phyloP scores from a whole-genome alignment of 2,797 vertebrate genomes.

The Knipowitschia caucasica region DNA sequence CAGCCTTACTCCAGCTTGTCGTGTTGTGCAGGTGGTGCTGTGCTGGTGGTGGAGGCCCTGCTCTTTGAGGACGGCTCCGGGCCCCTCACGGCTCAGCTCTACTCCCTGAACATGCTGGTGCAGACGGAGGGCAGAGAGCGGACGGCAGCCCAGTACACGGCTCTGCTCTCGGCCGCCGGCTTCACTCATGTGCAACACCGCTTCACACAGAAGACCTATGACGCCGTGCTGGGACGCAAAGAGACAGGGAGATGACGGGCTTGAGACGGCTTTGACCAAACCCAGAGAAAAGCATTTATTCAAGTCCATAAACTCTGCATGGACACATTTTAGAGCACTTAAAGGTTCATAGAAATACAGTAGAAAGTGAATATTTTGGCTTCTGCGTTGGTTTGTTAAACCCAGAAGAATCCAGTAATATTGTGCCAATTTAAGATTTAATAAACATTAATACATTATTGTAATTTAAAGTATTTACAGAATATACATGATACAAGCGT shows the following conservation, averaged over 20 bases:
- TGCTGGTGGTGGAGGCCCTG: conserved; percentile 73
- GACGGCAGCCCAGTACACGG: conserved; percentile 71
- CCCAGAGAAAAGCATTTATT: neutral
- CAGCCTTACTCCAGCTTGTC: neutral
- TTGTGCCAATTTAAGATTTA: too few relatives aligned
- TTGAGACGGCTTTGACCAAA: neutral
- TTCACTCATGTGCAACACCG: conserved; percentile 70
- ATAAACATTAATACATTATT: too few relatives aligned
- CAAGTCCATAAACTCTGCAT: neutral
- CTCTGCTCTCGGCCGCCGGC: conserved; percentile 74
- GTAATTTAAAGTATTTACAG: too few relatives aligned
- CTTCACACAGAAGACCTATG: conserved; percentile 81
- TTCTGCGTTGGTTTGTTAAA: too few relatives aligned
- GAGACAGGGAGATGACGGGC: conserved; percentile 17
- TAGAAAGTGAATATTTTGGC: neutral
- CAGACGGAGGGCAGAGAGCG: conserved; percentile 86
- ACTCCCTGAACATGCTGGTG: conserved; percentile 86
- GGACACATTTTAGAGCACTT: neutral
- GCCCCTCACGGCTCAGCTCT: conserved; percentile 81
- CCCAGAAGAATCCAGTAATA: too few relatives aligned
- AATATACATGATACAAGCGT: too few relatives aligned
- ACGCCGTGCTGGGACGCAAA: conserved; percentile 80
- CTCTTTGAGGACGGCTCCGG: conserved; percentile 70
- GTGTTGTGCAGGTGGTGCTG: conserved; percentile 59
- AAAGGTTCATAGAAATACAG: neutral